Evolutionary conservation across 1,140 invertebrate species (phyloP).

Genomic region (Aphidius gifuensis): DNA sequence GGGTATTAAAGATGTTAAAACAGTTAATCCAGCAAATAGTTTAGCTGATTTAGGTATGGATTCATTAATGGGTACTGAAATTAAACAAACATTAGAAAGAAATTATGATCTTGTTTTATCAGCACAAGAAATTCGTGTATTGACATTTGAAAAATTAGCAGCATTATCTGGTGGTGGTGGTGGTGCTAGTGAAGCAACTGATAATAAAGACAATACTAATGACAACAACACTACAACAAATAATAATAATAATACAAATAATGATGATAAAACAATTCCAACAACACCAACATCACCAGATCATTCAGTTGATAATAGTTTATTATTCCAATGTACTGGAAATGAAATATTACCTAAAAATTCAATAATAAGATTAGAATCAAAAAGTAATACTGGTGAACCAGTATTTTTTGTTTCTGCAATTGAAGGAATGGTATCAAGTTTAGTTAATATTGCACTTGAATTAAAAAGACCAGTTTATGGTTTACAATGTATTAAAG

Average conservation of each 20-base stretch:
- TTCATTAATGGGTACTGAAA: conserved; percentile 96
- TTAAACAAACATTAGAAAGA: conserved; percentile 92
- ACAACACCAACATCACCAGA: conserved; percentile 4
- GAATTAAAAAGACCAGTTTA: conserved; percentile 75
- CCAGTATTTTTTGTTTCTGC: conserved; percentile 82
- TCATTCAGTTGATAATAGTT: conserved; percentile 11
- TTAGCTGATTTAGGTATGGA: conserved; percentile 95
- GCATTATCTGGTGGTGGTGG: conserved; percentile 60
- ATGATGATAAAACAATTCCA: conserved; percentile 29
- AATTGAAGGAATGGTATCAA: conserved; percentile 82
- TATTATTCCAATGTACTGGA: conserved; percentile 40
- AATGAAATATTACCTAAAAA: conserved; percentile 63
- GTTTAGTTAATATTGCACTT: conserved; percentile 67
- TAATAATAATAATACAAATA: background rate
- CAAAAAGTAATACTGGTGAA: conserved; percentile 48
- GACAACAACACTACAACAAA: too few relatives aligned
- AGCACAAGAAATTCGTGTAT: conserved; percentile 80
- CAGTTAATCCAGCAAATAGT: conserved; percentile 69
- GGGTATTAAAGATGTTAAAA: conserved; percentile 80
- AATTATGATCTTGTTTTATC: conserved; percentile 87
- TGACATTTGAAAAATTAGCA: conserved; percentile 73
- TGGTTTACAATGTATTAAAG: conserved; percentile 82
- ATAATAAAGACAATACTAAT: too few relatives aligned
- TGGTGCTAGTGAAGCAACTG: conserved; percentile 12
- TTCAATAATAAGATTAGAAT: conserved; percentile 61